These are phyloP conservation scores for Caranx ignobilis DNA, from an alignment of 2,113 vertebrate genomes.

Conservation along the genomic window DNA sequence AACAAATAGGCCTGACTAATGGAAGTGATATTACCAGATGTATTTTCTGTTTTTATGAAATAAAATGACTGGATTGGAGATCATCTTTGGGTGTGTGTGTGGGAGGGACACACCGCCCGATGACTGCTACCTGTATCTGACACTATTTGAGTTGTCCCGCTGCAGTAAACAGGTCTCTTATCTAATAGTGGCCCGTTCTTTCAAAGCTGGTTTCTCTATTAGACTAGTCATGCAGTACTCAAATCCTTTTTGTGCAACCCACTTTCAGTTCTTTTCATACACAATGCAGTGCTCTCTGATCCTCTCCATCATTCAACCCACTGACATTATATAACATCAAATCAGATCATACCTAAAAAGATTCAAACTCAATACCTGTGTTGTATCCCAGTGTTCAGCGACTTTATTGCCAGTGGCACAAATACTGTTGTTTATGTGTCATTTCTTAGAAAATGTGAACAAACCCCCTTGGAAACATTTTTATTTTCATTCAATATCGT, in stretches of 20 bases:
- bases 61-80: conserved; percentile 4
- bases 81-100: conserved; percentile 16
- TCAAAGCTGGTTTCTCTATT: conserved; percentile 66
- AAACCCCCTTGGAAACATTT: not conserved
- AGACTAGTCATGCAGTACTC: conserved; percentile 72
- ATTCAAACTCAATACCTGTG: conserved; percentile 58
- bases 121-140: conserved; percentile 41
- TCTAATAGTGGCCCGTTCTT: conserved; percentile 65
- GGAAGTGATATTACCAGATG: not conserved
- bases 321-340: conserved; percentile 76
- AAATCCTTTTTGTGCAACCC: conserved; percentile 76
- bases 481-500: conserved; percentile 50
- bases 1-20: not conserved
- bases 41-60: not conserved
- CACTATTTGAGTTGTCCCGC: conserved; percentile 41
- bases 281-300: conserved; percentile 68
- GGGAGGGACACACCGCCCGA: conserved; percentile 30
- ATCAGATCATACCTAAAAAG: conserved; percentile 76
- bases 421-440: not conserved
- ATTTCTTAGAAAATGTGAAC: conserved; percentile 16
- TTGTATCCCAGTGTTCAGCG: conserved; percentile 39
- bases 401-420: conserved; percentile 5
- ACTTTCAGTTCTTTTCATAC: conserved; percentile 78
- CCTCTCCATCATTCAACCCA: conserved; percentile 77
- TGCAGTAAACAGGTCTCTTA: conserved; percentile 67